phyloP scores from a whole-genome alignment of 2,797 vertebrate genomes.

The Enteromius paludinosus region DNA sequence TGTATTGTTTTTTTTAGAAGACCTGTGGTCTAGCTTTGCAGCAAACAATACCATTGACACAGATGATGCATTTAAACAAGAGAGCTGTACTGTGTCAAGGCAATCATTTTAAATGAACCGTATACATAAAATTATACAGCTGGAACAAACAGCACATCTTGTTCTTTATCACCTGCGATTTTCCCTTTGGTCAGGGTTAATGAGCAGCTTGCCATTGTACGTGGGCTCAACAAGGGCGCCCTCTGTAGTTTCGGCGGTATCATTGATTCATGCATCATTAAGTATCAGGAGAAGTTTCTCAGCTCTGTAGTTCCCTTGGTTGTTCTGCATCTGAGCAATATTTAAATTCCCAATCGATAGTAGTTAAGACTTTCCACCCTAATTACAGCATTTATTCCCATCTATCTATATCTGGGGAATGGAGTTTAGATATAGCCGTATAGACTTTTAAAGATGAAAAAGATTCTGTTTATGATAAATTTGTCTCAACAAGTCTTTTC shows the following conservation, averaged over 20 bases:
- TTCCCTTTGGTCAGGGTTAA: constrained; percentile 2
- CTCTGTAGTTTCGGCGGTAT: constrained; percentile 1
- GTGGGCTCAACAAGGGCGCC: not conserved
- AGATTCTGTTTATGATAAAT: constrained; percentile 27
- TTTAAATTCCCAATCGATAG: constrained; percentile 45
- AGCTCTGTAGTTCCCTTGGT: constrained; percentile 19
- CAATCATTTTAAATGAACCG: not conserved
- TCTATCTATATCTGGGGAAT: constrained; percentile 32
- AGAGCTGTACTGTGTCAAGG: not conserved
- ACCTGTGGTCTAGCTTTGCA: not conserved
- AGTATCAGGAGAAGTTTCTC: constrained; percentile 8
- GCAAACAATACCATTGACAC: not conserved
- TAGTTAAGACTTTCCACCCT: constrained; percentile 28
- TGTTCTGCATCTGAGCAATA: constrained; percentile 33
- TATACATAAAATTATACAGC: not conserved
- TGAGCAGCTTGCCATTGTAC: constrained; percentile 4
- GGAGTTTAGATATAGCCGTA: constrained; percentile 38
- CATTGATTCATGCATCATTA: not conserved
- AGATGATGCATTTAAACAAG: not conserved
- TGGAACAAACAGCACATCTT: not conserved
- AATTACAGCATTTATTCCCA: constrained; percentile 37
- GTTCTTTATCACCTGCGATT: constrained; percentile 22
- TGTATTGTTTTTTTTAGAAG: not conserved
- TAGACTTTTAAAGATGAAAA: constrained; percentile 29
- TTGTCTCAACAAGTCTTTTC: not conserved